Base-by-base conservation (phyloP, 2,113 vertebrate genomes). In the Tupaia tana region DNA sequence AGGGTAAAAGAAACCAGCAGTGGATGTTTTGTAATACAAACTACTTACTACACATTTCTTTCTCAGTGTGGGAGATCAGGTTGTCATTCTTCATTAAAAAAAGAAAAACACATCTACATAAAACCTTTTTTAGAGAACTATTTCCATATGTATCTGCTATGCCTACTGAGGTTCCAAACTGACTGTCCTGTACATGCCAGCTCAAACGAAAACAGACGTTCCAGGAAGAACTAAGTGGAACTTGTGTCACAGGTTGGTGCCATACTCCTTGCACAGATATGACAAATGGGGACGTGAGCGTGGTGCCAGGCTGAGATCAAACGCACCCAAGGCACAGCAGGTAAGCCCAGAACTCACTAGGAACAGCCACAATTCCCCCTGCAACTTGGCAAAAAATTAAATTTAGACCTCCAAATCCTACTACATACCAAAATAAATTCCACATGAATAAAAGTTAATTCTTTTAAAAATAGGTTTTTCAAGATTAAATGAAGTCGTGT, bases 371-470 rank as follows among this genome's bases (percentile, higher is more conserved):
- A 25, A 86, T 24, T 89, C 69, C 27, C 27, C 86, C 73, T 94
- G 56, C 74, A 79, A 88, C 34, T 64, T 93, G 70, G 83, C 61
- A 86, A 90, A 95, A 95, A 85, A n/a, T 56, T 77, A 86, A 91
- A 93, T 67, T 71, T 67, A 78, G 59, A 93, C 13, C 24, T 90
- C 34, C n/a, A 59, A 64, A 64, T 82, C 74, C 74, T 14, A 96
- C 85, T 74, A 24, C 15, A 63, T 25, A 85, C 18, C n/a, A 81
- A 97, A 90, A 92, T 95, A 74, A 95, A 92, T 78, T 89, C 59
- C 78, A 94, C 85, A 89, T 61, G 64, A 87, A 81, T 63, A 83
- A 78, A 95, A 86, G 31, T 54, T 74, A 85, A 69, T 73, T 90
- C 81, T 92, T 87, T 84, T 59, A 75, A 93, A 95, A 94, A 66